phyloP scores from a whole-genome alignment of 2,113 vertebrate species.

The Aythya baeri region DNA sequence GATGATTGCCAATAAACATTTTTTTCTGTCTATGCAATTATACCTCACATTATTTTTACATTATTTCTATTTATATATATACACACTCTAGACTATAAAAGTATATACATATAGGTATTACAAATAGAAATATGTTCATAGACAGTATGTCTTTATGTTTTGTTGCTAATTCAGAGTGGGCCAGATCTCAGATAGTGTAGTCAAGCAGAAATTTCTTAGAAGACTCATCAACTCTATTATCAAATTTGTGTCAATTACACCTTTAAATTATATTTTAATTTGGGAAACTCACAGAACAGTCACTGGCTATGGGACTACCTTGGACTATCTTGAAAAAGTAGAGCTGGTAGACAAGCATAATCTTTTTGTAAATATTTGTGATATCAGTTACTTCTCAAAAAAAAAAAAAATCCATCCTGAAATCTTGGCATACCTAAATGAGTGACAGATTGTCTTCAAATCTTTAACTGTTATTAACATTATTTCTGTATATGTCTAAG shows the following conservation, averaged over 20 bases:
- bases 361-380: background rate
- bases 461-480: background rate
- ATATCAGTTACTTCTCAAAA: background rate
- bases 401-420: background rate
- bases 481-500: background rate
- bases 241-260: too few species aligned
- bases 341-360: background rate
- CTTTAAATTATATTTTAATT: background rate
- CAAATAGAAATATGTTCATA: background rate
- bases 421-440: background rate
- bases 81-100: background rate
- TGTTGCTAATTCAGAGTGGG: background rate
- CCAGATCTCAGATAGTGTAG: background rate
- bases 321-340: background rate
- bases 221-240: background rate
- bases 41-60: background rate
- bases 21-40: background rate
- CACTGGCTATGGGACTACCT: background rate
- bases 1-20: background rate
- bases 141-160: background rate
- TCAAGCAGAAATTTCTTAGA: background rate
- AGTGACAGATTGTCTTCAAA: background rate
- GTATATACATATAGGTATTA: background rate
- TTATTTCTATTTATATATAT: background rate
- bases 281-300: background rate